These are phyloP conservation scores for Nymphalis polychloros DNA, from an alignment of 2,888 invertebrate genomes.

Conservation along the genomic window DNA sequence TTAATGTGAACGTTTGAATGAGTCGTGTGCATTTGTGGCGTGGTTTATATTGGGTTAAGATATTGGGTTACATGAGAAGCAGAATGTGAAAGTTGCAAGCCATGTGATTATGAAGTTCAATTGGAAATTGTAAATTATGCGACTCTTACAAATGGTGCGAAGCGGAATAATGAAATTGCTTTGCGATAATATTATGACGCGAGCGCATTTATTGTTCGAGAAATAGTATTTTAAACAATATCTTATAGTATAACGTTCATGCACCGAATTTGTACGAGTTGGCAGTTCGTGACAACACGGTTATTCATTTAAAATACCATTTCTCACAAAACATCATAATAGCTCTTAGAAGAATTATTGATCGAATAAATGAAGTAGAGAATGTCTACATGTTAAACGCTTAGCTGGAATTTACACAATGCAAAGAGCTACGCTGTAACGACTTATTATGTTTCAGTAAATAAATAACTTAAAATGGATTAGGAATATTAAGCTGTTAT, in stretches of 20 bases:
- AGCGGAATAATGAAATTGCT: background rate
- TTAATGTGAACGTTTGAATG: too few species aligned
- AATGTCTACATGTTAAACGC: too few species aligned
- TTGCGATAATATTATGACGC: background rate
- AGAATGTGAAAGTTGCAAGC: background rate
- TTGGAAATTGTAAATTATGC: slow-evolving; percentile 2
- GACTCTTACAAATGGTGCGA: background rate
- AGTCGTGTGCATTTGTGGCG: too few species aligned
- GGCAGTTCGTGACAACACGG: too few species aligned
- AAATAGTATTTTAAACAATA: background rate
- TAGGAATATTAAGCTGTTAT: too few species aligned
- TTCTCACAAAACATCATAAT: background rate
- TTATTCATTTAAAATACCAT: background rate
- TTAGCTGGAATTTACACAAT: background rate
- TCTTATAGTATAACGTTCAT: background rate
- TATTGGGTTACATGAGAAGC: background rate
- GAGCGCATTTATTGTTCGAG: background rate
- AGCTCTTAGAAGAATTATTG: background rate
- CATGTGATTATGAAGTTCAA: background rate
- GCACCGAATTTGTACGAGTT: too few species aligned
- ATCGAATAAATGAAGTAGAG: too few species aligned
- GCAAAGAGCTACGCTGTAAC: too few species aligned
- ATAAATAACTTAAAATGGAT: too few species aligned
- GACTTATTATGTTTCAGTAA: too few species aligned
- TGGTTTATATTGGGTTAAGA: too few species aligned